A percentile compares a stretch with the other conserved stretches of the same genome.
Conservation (phyloP, 2,888 invertebrate species). For the Cosmopolites sordidus region DNA sequence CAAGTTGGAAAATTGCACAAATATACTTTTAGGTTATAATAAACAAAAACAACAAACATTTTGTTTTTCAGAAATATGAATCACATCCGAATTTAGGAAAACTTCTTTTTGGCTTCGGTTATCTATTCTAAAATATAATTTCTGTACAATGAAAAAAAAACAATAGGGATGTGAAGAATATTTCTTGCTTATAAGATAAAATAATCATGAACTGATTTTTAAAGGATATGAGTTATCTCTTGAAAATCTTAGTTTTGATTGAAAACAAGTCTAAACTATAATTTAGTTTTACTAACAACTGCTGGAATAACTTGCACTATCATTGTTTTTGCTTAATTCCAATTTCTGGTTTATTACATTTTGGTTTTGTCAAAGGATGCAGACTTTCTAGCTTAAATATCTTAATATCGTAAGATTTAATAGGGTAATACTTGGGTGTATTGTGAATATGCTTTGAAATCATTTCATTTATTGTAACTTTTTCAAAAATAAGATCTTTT, state of each 20-base stretch:
- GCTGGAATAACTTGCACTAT: background rate
- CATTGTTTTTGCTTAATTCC: too few relatives aligned
- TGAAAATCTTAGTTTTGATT: too few relatives aligned
- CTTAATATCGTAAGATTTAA: too few relatives aligned
- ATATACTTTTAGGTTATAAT: background rate
- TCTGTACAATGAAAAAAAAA: slow-evolving; percentile 6
- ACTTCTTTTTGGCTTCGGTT: slow-evolving; percentile 2
- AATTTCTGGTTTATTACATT: too few relatives aligned
- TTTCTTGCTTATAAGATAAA: background rate
- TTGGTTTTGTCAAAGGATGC: too few relatives aligned
- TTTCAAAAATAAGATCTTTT: too few relatives aligned
- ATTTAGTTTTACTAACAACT: background rate
- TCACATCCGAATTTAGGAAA: slow-evolving; percentile 4
- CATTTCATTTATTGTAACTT: too few relatives aligned
- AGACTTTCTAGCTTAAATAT: too few relatives aligned
- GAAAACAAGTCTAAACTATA: background rate
- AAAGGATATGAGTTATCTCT: too few relatives aligned
- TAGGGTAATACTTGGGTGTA: too few relatives aligned
- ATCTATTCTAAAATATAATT: background rate
- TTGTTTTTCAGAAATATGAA: background rate
- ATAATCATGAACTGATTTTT: too few relatives aligned
- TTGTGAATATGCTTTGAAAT: too few relatives aligned
- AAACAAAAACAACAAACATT: background rate
- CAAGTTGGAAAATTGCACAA: background rate
- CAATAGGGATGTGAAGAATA: slow-evolving; percentile 3